Base-by-base conservation (phyloP, 2,888 invertebrate species). In the Spilarctia lutea region DNA sequence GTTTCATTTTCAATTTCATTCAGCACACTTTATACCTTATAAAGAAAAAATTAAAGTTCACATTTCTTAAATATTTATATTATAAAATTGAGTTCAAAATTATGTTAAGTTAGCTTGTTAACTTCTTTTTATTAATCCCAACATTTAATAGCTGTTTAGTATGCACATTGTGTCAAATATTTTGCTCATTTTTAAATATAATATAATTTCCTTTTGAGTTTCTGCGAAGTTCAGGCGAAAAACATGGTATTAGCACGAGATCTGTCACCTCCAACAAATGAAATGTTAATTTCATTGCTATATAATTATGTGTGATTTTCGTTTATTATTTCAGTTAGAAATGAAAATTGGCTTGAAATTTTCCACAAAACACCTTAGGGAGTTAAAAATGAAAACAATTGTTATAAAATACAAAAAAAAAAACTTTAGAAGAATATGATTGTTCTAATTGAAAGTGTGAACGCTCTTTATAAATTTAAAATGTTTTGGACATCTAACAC, bases 81-180 rank as follows among this genome's bases (percentile, higher is more conserved):
- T 84, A 84, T 85, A 82, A 84, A 80, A 82, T 78, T 83, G 77
- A 82, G 77, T 85, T 83, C 73, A 13, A 77, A 84, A 84, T 84
- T 84, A 84, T 84, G 84, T 84, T 84, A 81, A 85, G 84, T 81
- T 39, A 68, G 73, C 72, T 76, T 74, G 75, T 81, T 82, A 79
- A 79, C 82, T 82, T 82, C 56, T 71, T 76, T 75, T 71, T 75
- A 85, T 84, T 84, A 84, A 84, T 82, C 78, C 68, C 42, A 71
- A 77, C 78, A 75, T 85, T 75, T 81, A 78, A 85, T 85, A 81
- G 76, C 76, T 75, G 75, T 81, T 85, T 72, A 75, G 72, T 83
- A 85, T 83, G 79, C 71, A 85, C 85, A 83, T 78, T 74, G 24
- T 68, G 65, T 75, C 68, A 42, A 75, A 68, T 73, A 74, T 69